These are phyloP conservation scores for Ataeniobius toweri DNA, from an alignment of 2,797 vertebrate genomes.

Conservation along the genomic window DNA sequence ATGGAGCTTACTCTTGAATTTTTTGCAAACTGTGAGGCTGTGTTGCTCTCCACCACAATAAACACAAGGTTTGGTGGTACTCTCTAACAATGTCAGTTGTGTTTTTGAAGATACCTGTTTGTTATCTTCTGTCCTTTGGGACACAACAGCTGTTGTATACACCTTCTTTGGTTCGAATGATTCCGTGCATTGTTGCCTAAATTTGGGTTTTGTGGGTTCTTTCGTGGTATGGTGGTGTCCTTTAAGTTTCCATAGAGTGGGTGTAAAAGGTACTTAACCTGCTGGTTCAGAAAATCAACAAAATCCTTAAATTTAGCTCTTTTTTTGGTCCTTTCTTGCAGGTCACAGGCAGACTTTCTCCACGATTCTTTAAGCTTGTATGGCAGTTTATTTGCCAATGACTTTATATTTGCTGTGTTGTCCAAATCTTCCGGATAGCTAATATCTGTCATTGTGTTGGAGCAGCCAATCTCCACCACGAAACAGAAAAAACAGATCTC, in stretches of 20 bases:
- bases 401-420: constrained; percentile 19
- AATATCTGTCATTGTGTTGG: constrained; percentile 10
- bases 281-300: neutral
- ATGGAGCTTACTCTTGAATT: constrained; percentile 29
- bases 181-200: neutral
- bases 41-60: neutral
- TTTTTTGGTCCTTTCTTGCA: constrained; percentile 7
- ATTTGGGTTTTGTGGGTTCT: neutral
- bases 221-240: neutral
- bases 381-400: constrained; percentile 20
- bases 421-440: constrained; percentile 22
- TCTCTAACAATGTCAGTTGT: neutral
- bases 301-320: constrained; percentile 22
- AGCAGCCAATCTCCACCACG: constrained; percentile 1
- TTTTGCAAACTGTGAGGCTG: constrained; percentile 5
- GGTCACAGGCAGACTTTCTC: constrained; percentile 21
- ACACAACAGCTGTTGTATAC: neutral
- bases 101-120: neutral
- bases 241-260: constrained; percentile 12
- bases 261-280: constrained; percentile 5
- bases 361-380: constrained; percentile 25
- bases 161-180: neutral
- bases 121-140: neutral
- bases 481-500: too few relatives aligned
- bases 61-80: neutral